A percentile compares a stretch with the other conserved stretches of the same genome.
phyloP scores from a whole-genome alignment of 2,888 invertebrate species.

The Tiphia femorata region DNA sequence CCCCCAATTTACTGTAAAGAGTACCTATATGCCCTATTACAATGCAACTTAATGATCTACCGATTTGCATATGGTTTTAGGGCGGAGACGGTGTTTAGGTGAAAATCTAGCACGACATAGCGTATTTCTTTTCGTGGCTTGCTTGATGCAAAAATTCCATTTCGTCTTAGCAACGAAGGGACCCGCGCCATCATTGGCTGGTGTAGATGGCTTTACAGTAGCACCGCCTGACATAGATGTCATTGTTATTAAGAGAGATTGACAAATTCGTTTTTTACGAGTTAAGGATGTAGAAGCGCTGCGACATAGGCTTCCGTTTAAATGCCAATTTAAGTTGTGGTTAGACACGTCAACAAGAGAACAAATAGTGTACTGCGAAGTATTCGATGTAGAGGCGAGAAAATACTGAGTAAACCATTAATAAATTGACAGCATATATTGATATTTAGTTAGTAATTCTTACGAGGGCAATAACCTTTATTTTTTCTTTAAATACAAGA shows the following conservation, averaged over 20 bases:
- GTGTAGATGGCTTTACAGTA: constrained; percentile 80
- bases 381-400: background rate
- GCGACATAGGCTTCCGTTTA: no score
- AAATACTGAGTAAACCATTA: background rate
- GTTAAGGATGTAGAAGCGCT: no score
- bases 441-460: no score
- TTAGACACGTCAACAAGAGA: no score
- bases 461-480: constrained; percentile 40
- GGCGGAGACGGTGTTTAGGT: constrained; percentile 77
- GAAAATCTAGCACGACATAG: constrained; percentile 83
- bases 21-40: background rate
- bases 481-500: constrained; percentile 41
- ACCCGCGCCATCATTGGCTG: constrained; percentile 73
- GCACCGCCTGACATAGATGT: constrained; percentile 28
- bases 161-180: constrained; percentile 77
- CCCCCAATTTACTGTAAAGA: no score
- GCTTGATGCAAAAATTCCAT: constrained; percentile 80
- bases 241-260: constrained; percentile 14
- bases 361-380: no score
- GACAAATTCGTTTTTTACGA: background rate
- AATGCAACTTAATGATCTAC: background rate
- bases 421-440: no score
- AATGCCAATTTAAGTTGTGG: no score
- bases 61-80: no score
- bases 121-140: constrained; percentile 81